A percentile compares a stretch with the other conserved stretches of the same genome.
These are phyloP conservation scores for Yponomeuta sedellus DNA, from an alignment of 2,888 invertebrate species.

Conservation along the genomic window DNA sequence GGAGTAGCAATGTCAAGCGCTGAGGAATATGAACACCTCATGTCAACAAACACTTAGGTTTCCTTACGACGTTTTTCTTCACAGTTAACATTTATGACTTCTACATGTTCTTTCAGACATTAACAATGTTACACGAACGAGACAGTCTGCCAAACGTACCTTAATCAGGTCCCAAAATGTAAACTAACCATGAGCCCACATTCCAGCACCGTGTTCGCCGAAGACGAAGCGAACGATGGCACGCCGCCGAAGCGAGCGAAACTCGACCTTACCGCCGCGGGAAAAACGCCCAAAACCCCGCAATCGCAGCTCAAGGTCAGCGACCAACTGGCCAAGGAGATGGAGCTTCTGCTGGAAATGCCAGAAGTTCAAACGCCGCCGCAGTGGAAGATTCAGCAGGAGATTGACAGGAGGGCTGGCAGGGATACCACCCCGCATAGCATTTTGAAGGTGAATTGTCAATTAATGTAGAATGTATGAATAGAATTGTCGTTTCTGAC, in stretches of 20 bases:
- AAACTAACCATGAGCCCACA: neutral
- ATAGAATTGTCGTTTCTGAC: too few species aligned
- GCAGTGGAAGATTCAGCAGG: slow-evolving; percentile 28
- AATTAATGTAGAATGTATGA: too few species aligned
- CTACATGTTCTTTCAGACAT: too few species aligned
- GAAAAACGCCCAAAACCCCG: slow-evolving; percentile 36
- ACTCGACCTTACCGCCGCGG: slow-evolving; percentile 36
- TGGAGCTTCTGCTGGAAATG: slow-evolving; percentile 69
- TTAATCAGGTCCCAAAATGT: too few species aligned
- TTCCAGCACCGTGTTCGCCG: slow-evolving; percentile 37
- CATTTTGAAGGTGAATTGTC: slow-evolving; percentile 76
- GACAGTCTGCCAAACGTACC: too few species aligned
- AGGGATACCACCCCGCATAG: slow-evolving; percentile 77
- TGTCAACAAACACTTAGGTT: too few species aligned
- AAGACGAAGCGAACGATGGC: slow-evolving; percentile 33
- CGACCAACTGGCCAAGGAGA: slow-evolving; percentile 40
- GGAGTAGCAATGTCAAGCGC: too few species aligned
- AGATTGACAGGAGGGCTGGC: slow-evolving; percentile 25
- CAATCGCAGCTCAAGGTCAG: slow-evolving; percentile 36
- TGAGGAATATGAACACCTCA: too few species aligned
- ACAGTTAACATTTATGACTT: too few species aligned
- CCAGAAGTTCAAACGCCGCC: slow-evolving; percentile 66
- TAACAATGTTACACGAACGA: too few species aligned
- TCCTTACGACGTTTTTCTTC: too few species aligned
- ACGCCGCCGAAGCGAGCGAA: slow-evolving; percentile 55